Base-by-base conservation (phyloP, 2,888 invertebrate genomes). In the Limnephilus marmoratus region DNA sequence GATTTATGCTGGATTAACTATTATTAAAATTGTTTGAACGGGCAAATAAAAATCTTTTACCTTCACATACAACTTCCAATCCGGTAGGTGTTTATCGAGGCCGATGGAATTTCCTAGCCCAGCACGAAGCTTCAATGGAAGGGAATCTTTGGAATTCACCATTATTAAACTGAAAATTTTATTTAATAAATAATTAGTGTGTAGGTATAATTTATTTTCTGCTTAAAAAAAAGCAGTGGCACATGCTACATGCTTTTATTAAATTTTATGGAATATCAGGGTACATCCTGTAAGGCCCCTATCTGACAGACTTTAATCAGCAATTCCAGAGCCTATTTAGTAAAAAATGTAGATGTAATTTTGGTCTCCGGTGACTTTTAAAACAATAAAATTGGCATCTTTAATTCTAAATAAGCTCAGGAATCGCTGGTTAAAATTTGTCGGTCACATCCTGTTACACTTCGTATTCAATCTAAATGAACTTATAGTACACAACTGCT, bases 61-160 rank as follows among this genome's bases (percentile, higher is more conserved):
- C 95, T 95, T 96, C 94, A 95, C 96, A 94, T 94, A 96, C 94
- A 95, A 94, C 94, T 95, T 96, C 94, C 96, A 95, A 1, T 95
- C 95, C 2, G 96, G 96, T 31, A 96, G 96, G 3, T 95, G 95
- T 94, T 96, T 95, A 93, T 96, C 96, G 0, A 96, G 94, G 29
- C 91, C 91, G 31, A 90, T 91, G 34, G 92, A 91, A 93, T 95
- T 95, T 94, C 95, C 95, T 93, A 95, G 85, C 12, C 95, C 95
- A 86, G 95, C 95, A 94, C 96, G 96, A 90, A 97, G 94, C 94
- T 96, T 96, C 86, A 98, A 94, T 29, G 97, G 97, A 7, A 97
- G 96, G 41, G 96, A 96, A 0, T 97, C 97, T 0, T 97, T 97
- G 3, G 96, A 96, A 94, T 97, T 97, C 85, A 98, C 29, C 41